Evolutionary conservation across 2,113 vertebrate genomes (phyloP).

Genomic region (Pantherophis guttatus): DNA sequence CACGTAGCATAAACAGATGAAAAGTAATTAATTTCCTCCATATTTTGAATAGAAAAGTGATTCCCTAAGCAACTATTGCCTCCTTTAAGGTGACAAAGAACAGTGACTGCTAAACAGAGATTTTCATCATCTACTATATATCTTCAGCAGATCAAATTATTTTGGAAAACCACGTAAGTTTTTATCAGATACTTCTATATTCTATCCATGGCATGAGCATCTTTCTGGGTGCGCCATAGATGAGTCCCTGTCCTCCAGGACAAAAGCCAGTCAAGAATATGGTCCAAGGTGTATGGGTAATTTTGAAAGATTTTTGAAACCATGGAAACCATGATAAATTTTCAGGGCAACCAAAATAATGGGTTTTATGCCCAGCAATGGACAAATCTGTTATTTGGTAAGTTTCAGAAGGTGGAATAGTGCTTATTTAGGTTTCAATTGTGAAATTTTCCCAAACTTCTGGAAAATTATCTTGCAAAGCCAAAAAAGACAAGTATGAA

Average conservation of each 20-base stretch:
- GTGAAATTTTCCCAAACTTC: not conserved
- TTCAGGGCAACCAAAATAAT: not conserved
- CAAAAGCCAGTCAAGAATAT: not conserved
- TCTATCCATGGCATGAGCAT: not conserved
- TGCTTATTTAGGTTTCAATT: not conserved
- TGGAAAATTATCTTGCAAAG: not conserved
- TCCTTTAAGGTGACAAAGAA: not conserved
- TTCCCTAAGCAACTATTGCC: not conserved
- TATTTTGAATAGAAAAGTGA: not conserved
- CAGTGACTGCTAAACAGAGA: not conserved
- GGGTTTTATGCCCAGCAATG: not conserved
- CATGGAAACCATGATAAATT: not conserved
- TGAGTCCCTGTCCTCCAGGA: not conserved
- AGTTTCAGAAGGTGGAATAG: not conserved
- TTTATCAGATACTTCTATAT: not conserved
- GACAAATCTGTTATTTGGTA: not conserved
- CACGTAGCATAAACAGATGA: not conserved
- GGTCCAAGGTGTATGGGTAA: not conserved
- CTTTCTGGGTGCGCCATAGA: not conserved
- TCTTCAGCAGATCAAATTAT: not conserved
- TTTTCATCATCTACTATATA: not conserved
- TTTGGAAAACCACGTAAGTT: not conserved
- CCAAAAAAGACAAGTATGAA: not conserved
- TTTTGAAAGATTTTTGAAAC: not conserved
- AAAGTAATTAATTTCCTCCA: not conserved